Conservation (phyloP, 2,888 invertebrate species). For the Cartodere bifasciata region DNA sequence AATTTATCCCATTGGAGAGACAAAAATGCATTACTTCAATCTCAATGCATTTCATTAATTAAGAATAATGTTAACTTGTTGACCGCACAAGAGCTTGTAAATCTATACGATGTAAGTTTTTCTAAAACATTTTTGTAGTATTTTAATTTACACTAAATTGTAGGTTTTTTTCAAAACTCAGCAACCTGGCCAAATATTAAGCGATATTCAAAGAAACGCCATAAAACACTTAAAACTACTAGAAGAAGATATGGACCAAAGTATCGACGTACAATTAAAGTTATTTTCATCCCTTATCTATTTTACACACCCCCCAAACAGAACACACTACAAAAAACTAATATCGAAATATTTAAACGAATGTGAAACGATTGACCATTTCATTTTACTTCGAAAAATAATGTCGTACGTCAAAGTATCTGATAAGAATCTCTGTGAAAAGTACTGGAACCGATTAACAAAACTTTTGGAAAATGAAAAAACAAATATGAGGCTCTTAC, state of each 20-base stretch:
- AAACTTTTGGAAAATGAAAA: constrained; percentile 24
- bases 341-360: constrained; percentile 28
- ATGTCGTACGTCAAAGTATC: constrained; percentile 38
- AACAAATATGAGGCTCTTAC: constrained; percentile 27
- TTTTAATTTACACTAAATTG: constrained; percentile 5
- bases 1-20: constrained; percentile 38
- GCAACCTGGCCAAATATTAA: constrained; percentile 38
- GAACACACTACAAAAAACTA: constrained; percentile 30
- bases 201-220: constrained; percentile 32
- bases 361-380: constrained; percentile 23
- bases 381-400: constrained; percentile 34
- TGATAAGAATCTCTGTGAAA: constrained; percentile 33
- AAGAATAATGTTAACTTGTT: constrained; percentile 30
- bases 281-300: constrained; percentile 34
- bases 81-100: constrained; percentile 31
- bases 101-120: constrained; percentile 29
- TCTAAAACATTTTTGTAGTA: constrained; percentile 6
- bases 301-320: constrained; percentile 34
- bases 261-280: constrained; percentile 26
- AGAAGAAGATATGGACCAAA: constrained; percentile 22
- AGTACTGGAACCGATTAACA: constrained; percentile 37
- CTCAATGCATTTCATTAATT: constrained; percentile 31
- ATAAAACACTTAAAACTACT: constrained; percentile 29
- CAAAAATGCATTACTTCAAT: constrained; percentile 27
- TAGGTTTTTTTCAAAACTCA: constrained; percentile 37